These are phyloP conservation scores for Acronicta aceris DNA, from an alignment of 2,888 invertebrate genomes.

Conservation along the genomic window DNA sequence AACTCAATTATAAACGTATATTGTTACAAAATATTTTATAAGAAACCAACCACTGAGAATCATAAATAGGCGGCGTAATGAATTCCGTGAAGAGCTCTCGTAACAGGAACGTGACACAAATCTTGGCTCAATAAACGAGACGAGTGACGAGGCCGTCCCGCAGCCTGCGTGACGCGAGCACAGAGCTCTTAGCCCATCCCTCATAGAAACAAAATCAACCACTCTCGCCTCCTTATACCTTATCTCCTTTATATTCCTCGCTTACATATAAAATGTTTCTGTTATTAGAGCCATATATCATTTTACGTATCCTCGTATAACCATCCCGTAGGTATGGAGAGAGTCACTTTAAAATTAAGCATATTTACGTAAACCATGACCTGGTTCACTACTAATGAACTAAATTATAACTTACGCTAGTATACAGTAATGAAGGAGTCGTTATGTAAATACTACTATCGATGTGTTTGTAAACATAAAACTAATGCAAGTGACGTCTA, in stretches of 20 bases:
- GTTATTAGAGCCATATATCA: constrained; percentile 56
- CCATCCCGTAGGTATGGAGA: constrained; percentile 22
- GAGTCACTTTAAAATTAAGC: constrained; percentile 40
- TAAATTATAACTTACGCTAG: no score
- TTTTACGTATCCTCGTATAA: constrained; percentile 49
- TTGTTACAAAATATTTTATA: constrained; percentile 64
- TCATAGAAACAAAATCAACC: constrained; percentile 65
- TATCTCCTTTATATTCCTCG: constrained; percentile 57
- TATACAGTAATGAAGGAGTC: no score
- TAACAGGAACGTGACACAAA: constrained; percentile 76
- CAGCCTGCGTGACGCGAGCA: constrained; percentile 60
- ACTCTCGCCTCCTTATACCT: constrained; percentile 56
- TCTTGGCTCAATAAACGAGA: constrained; percentile 73
- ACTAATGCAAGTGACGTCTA: constrained; percentile 66
- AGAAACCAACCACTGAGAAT: constrained; percentile 59
- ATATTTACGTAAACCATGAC: constrained; percentile 38
- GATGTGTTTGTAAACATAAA: constrained; percentile 79
- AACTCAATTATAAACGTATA: constrained; percentile 63
- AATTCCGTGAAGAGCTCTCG: constrained; percentile 70
- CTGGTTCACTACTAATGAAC: constrained; percentile 20
- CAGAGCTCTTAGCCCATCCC: constrained; percentile 61
- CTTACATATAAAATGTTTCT: constrained; percentile 53
- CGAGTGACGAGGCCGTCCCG: constrained; percentile 62
- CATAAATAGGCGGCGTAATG: constrained; percentile 70
- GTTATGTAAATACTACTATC: constrained; percentile 26